Base-by-base conservation (phyloP, 2,113 vertebrate genomes). In the Apteryx mantelli region DNA sequence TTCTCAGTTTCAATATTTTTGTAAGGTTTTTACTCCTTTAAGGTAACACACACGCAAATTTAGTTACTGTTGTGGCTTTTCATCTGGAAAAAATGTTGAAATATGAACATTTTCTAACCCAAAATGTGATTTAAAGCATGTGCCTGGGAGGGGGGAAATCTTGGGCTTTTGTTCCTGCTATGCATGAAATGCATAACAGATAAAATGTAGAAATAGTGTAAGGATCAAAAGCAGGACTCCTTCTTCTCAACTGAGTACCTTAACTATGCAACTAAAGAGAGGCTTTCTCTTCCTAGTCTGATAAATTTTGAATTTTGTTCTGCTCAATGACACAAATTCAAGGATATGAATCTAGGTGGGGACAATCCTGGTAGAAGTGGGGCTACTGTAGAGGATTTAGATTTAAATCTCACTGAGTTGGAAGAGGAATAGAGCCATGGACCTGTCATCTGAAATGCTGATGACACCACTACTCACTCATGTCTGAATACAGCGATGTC, bases 1-100 rank as follows among this genome's bases (percentile, higher is more conserved):
- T 71, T 95, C 66, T 89, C 25, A 13, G 22, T 97, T 93, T 86
- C 85, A 83, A 7, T 89, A 71, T 90, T 86, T 93, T 70, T 70
- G 24, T 86, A 75, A 91, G 40, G 13, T 16, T 89, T 92, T 89
- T 80, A 50, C 36, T 88, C 70, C 50, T 82, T 58, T 48, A 86
- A 63, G 53, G 55, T 74, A 77, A 61, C 42, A 18, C 32, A 87
- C 11, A 34, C 60, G 80, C 53, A 68, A 71, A 24, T 80, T 44
- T 64, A 77, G 55, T 77, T 91, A 55, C 34, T 92, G 36, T 86
- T 92, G 28, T 76, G 86, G 42, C 21, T 83, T 38, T 88, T 96
- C n/a, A 46, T 71, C 64, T 79, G 69, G 18, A 74, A 93, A 83
- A 77, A 84, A 44, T 7, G 19, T 83, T 88, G 80, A 91, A 91